These are phyloP conservation scores for Pseudomugil tenellus DNA, from an alignment of 2,797 vertebrate species.

Conservation along the genomic window DNA sequence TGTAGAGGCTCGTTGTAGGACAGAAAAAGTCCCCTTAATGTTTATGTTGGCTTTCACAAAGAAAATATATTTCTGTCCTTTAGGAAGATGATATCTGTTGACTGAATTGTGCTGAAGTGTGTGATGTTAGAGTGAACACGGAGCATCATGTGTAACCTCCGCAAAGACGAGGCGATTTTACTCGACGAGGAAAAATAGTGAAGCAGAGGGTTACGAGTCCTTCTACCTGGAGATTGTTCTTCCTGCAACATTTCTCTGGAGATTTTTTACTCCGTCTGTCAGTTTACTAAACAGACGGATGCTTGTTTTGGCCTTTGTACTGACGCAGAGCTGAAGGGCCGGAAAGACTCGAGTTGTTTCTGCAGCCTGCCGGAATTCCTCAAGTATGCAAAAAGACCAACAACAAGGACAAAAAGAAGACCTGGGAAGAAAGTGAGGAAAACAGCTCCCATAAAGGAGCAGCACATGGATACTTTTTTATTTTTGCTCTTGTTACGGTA, in stretches of 20 bases:
- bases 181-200: no score
- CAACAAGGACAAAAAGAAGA: slow-evolving; percentile 32
- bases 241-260: slow-evolving; percentile 28
- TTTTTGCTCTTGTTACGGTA: slow-evolving; percentile 22
- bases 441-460: slow-evolving; percentile 28
- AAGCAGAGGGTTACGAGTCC: slow-evolving; percentile 7
- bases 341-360: slow-evolving; percentile 47
- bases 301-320: slow-evolving; percentile 75
- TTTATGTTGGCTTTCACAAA: slow-evolving; percentile 43
- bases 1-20: slow-evolving; percentile 13
- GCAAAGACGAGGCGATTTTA: no score
- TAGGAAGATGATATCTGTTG: slow-evolving; percentile 28
- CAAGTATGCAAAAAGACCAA: slow-evolving; percentile 46
- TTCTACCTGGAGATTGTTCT: slow-evolving; percentile 15
- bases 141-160: slow-evolving; percentile 4
- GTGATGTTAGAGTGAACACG: slow-evolving; percentile 47
- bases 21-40: slow-evolving; percentile 36
- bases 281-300: slow-evolving; percentile 71
- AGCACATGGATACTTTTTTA: slow-evolving; percentile 34
- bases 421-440: slow-evolving; percentile 2
- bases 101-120: slow-evolving; percentile 14
- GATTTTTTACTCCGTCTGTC: slow-evolving; percentile 50
- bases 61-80: slow-evolving; percentile 32
- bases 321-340: slow-evolving; percentile 46
- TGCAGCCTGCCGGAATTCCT: slow-evolving; percentile 58